These are phyloP conservation scores for Petrolisthes manimaculis DNA, from an alignment of 2,888 invertebrate species.

Conservation along the genomic window DNA sequence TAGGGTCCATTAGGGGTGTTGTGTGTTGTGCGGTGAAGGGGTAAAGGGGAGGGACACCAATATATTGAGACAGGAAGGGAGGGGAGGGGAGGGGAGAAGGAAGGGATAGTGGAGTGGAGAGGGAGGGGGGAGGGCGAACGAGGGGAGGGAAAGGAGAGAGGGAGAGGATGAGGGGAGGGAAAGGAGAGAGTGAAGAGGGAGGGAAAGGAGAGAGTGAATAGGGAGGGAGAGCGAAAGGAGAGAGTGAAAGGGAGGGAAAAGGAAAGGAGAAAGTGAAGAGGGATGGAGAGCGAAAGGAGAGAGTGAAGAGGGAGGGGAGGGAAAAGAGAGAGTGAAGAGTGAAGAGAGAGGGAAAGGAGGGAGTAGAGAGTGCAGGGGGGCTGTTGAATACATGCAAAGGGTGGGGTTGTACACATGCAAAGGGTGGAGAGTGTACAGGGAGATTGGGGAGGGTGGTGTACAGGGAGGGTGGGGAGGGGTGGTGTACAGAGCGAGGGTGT, in stretches of 20 bases:
- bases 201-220: neutral
- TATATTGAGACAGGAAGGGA: too few relatives aligned
- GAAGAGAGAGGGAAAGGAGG: neutral
- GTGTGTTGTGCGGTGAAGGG: too few relatives aligned
- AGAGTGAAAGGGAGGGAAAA: neutral
- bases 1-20: too few relatives aligned
- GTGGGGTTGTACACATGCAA: neutral
- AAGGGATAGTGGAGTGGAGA: too few relatives aligned
- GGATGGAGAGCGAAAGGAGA: neutral
- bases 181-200: neutral
- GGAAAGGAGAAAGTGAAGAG: neutral
- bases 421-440: neutral
- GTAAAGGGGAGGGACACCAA: too few relatives aligned
- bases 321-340: neutral
- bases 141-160: neutral
- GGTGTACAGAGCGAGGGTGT: neutral
- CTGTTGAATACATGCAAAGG: neutral
- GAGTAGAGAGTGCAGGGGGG: neutral
- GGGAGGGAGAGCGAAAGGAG: neutral
- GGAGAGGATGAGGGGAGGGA: neutral
- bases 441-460: neutral
- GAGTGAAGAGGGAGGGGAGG: neutral
- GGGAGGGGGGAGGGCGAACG: neutral
- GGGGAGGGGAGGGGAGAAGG: too few relatives aligned
- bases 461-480: neutral